Evolutionary conservation across 2,797 vertebrate species (phyloP).

Genomic region (Eleutherodactylus coqui): DNA sequence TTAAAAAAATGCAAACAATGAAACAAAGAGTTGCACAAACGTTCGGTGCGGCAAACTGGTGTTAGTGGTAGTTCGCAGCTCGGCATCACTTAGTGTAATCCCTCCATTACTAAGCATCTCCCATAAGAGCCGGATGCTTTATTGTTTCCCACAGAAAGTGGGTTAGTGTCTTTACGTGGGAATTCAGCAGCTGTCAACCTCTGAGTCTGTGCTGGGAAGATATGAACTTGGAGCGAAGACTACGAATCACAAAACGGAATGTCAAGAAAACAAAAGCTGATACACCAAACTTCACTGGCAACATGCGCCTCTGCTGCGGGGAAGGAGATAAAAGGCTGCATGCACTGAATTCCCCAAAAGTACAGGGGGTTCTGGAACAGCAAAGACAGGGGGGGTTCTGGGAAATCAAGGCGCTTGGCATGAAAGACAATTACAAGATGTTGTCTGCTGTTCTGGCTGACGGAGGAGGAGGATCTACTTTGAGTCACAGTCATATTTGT

Average conservation of each 20-base stretch:
- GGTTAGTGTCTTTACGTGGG: slow-evolving; percentile 52
- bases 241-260: slow-evolving; percentile 52
- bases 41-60: slow-evolving; percentile 21
- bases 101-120: slow-evolving; percentile 47
- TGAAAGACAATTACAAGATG: neutral
- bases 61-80: slow-evolving; percentile 35
- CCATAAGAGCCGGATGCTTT: slow-evolving; percentile 51
- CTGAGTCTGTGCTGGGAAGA: slow-evolving; percentile 47
- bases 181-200: slow-evolving; percentile 54
- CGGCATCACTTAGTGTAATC: slow-evolving; percentile 51
- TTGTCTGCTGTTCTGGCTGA: slow-evolving; percentile 4
- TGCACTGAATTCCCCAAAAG: slow-evolving; percentile 32
- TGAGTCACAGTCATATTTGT: slow-evolving; percentile 53
- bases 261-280: slow-evolving; percentile 41
- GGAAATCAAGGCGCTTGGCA: slow-evolving; percentile 34
- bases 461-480: slow-evolving; percentile 1
- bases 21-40: neutral
- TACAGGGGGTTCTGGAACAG: slow-evolving; percentile 14
- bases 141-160: slow-evolving; percentile 60
- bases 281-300: slow-evolving; percentile 33
- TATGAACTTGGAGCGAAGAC: slow-evolving; percentile 44
- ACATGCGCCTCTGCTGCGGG: slow-evolving; percentile 18
- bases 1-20: neutral
- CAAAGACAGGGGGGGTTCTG: slow-evolving; percentile 18
- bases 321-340: slow-evolving; percentile 38